Evolutionary conservation across 2,888 invertebrate species (phyloP).

Genomic region (Troides helena): DNA sequence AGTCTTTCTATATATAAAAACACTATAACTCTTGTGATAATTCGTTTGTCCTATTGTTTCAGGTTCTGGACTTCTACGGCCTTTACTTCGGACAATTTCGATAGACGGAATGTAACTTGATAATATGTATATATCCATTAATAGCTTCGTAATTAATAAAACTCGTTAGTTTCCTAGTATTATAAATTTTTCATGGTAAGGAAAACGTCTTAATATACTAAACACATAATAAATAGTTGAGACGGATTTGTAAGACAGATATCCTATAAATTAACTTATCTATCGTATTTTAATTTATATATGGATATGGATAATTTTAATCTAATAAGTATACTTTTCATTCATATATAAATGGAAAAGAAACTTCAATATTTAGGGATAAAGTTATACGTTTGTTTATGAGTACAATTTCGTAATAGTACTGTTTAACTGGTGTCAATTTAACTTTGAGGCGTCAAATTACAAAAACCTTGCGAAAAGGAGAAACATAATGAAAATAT

Average conservation of each 20-base stretch:
- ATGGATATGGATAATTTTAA: background rate
- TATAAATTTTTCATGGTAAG: background rate
- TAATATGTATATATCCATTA: background rate
- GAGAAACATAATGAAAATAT: background rate
- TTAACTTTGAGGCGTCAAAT: background rate
- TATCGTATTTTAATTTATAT: background rate
- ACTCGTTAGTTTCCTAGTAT: background rate
- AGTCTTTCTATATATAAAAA: no score
- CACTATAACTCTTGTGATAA: background rate
- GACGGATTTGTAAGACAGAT: background rate
- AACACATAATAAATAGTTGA: background rate
- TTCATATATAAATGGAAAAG: no score
- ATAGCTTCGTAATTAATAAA: background rate
- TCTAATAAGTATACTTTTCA: background rate
- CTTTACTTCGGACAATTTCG: background rate
- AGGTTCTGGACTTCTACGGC: background rate
- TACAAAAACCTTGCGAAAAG: no score
- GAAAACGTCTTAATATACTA: background rate
- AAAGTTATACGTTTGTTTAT: no score
- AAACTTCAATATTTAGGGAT: no score
- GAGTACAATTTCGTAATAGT: no score
- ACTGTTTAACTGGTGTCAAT: background rate
- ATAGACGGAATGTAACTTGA: background rate
- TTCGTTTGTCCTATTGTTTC: conserved; percentile 35
- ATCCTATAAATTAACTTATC: background rate